A percentile compares a stretch with the other conserved stretches of the same genome.
phyloP scores from a whole-genome alignment of 2,113 vertebrate genomes.

The Odocoileus hemionus region DNA sequence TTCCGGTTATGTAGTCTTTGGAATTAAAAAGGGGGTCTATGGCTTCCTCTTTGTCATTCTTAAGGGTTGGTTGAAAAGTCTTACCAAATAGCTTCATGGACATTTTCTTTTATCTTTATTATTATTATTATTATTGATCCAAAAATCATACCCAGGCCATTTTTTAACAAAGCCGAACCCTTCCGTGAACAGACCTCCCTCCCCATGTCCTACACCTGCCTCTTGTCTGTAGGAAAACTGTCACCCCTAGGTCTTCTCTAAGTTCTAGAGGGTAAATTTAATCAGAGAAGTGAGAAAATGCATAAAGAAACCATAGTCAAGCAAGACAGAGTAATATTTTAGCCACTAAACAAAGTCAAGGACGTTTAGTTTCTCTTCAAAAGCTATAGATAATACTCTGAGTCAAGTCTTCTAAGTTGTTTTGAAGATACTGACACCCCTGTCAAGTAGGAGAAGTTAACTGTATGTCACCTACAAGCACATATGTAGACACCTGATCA shows the following conservation, averaged over 20 bases:
- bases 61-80: neutral
- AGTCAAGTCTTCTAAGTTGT: neutral
- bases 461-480: neutral
- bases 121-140: neutral
- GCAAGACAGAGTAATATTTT: neutral
- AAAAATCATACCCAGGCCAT: neutral
- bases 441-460: neutral
- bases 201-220: neutral
- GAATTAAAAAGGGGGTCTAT: neutral
- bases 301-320: neutral
- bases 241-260: neutral
- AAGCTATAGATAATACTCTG: neutral
- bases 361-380: neutral
- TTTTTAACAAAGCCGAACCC: neutral
- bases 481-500: neutral
- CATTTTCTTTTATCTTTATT: neutral
- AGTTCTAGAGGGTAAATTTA: neutral
- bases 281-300: neutral
- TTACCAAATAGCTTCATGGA: neutral
- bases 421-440: neutral
- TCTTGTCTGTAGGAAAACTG: neutral
- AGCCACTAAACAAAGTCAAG: neutral
- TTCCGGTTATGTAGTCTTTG: neutral
- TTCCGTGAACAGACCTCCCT: neutral
- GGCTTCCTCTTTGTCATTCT: neutral